phyloP scores from a whole-genome alignment of 2,797 vertebrate genomes.

The Trichosurus vulpecula region DNA sequence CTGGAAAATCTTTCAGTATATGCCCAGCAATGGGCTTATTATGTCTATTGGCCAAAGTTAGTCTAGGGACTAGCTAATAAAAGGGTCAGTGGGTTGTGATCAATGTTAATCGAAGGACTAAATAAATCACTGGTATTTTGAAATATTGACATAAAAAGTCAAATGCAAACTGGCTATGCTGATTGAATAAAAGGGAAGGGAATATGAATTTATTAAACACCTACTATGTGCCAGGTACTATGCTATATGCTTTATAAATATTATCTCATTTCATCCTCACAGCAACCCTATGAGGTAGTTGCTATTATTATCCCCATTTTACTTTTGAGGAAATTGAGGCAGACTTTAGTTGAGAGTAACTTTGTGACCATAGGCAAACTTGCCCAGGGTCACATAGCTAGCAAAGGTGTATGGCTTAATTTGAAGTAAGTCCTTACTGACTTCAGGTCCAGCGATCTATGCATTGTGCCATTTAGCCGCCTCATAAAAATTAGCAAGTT shows the following conservation, averaged over 20 bases:
- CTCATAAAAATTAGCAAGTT: not conserved
- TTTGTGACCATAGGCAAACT: not conserved
- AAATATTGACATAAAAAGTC: not conserved
- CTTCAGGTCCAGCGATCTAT: not conserved
- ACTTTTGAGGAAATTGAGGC: not conserved
- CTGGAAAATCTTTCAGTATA: not conserved
- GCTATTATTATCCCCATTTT: not conserved
- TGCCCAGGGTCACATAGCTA: not conserved
- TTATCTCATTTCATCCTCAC: not conserved
- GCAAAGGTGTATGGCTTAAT: not conserved
- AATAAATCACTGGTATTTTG: not conserved
- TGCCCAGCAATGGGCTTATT: not conserved
- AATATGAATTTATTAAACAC: not conserved
- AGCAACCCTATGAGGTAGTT: not conserved
- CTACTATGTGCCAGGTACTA: not conserved
- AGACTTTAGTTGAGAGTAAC: not conserved
- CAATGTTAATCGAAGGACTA: not conserved
- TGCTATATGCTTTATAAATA: not conserved
- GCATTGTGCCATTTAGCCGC: not conserved
- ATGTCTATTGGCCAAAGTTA: slow-evolving; percentile 2
- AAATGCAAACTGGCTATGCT: not conserved
- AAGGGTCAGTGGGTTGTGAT: not conserved
- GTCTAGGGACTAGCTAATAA: slow-evolving; percentile 7
- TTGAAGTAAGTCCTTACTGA: not conserved
- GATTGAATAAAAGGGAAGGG: not conserved